A percentile compares a stretch with the other conserved stretches of the same genome.
These are phyloP conservation scores for Rhyacophila brunnea DNA, from an alignment of 1,140 invertebrate species.

Conservation along the genomic window DNA sequence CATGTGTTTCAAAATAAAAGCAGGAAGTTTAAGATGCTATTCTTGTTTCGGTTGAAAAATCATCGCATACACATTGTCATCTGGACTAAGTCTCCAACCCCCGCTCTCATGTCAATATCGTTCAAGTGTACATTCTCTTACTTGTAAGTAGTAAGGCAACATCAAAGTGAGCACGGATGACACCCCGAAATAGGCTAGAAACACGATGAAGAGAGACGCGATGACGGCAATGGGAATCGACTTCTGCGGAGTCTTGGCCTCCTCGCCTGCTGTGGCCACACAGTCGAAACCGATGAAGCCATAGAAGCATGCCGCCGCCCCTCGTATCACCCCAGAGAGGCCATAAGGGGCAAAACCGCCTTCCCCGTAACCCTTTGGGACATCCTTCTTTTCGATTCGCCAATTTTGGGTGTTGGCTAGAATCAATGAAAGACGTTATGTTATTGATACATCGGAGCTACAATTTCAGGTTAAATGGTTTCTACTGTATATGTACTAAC, in stretches of 20 bases:
- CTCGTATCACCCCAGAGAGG: constrained; percentile 72
- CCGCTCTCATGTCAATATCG: too few species aligned
- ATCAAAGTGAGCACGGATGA: constrained; percentile 85
- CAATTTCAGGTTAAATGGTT: too few species aligned
- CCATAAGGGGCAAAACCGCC: constrained; percentile 86
- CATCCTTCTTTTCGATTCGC: constrained; percentile 56
- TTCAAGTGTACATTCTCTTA: too few species aligned
- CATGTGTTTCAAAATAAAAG: too few species aligned
- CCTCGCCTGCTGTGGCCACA: constrained; percentile 81
- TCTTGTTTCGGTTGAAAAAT: too few species aligned
- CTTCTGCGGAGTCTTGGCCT: constrained; percentile 85
- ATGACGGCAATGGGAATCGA: constrained; percentile 88
- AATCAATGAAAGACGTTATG: too few species aligned
- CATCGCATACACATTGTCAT: too few species aligned
- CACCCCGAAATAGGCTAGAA: constrained; percentile 85
- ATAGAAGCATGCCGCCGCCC: constrained; percentile 88
- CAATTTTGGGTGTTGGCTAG: constrained; percentile 65
- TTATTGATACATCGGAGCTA: too few species aligned
- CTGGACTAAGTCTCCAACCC: too few species aligned
- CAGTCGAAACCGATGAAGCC: constrained; percentile 90
- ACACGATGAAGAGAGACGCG: constrained; percentile 76
- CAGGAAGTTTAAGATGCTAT: too few species aligned
- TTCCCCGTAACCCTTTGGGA: constrained; percentile 52
- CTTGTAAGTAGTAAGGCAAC: constrained; percentile 82
- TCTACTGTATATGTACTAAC: too few species aligned